Base-by-base conservation (phyloP, 2,113 vertebrate species). In the Menura novaehollandiae region DNA sequence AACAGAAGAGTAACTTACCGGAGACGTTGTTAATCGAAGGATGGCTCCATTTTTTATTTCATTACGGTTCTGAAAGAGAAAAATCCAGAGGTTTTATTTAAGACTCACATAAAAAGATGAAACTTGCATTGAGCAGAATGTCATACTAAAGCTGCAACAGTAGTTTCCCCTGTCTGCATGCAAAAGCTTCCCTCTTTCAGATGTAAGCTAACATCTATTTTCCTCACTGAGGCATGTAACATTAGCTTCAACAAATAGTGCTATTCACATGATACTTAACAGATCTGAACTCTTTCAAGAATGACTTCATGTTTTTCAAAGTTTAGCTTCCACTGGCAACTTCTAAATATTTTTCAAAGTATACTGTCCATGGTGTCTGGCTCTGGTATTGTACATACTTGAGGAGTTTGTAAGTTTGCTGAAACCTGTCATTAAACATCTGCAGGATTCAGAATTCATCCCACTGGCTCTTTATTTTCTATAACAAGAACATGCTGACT, bases 11-110 rank as follows among this genome's bases (percentile, higher is more conserved):
- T 56, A 66, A 99, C 99, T 99, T 98, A 99, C 99, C 66, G 99
- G 99, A 91, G 99, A 99, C 11, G 98, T 98, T 86, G 99, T 99
- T 97, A 99, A 90, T 80, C 99, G 98, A 91, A 99, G 98, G 75
- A 99, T 99, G 2, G 99, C 98, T 94, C 99, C 99, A 11, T 99
- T 99, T 98, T 99, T 99, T 84, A 99, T 99, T 97, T 99, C 99
- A 88, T 99, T 99, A 89, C 99, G 99, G 97, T 99, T 99, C 99
- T 99, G 98, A 91, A 97, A 97, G 97, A 94, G 78, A 97, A 97
- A 92, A 96, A 85, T 60, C 4, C 73, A 77, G 86, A 93, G 10
- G 59, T 44, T 74, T 94, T 71, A 64, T 53, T 81, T 68, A 69
- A 63, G 33, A 84, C 39, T 92, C 28, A 3, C 28, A 56, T 18